Conservation (phyloP, 1,140 invertebrate genomes). For the Pseudomyrmex sp. region DNA sequence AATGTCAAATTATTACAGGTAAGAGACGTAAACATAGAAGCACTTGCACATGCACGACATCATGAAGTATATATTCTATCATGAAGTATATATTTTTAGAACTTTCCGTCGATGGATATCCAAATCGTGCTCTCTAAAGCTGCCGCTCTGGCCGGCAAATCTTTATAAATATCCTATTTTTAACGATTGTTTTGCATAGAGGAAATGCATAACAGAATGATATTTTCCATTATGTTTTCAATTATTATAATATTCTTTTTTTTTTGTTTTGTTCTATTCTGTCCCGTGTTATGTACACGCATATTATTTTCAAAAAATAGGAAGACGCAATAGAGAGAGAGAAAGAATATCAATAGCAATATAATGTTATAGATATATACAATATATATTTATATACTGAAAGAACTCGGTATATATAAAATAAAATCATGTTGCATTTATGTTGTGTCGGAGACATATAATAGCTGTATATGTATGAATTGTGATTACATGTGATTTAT, state of each 20-base stretch:
- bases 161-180: slow-evolving; percentile 63
- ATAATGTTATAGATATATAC: slow-evolving; percentile 24
- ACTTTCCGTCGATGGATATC: slow-evolving; percentile 92
- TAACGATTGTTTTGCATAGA: not conserved
- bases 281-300: slow-evolving; percentile 15
- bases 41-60: not conserved
- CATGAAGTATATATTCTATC: slow-evolving; percentile 13
- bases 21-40: slow-evolving; percentile 49
- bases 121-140: slow-evolving; percentile 89
- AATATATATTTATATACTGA: not conserved
- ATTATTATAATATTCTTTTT: slow-evolving; percentile 12
- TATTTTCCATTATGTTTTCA: not conserved
- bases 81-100: slow-evolving; percentile 81
- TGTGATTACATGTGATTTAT: not conserved
- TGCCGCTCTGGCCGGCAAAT: slow-evolving; percentile 83
- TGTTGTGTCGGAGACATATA: slow-evolving; percentile 31
- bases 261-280: not conserved
- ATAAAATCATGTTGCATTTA: slow-evolving; percentile 11
- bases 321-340: not conserved
- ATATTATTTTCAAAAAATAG: not conserved
- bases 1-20: slow-evolving; percentile 97
- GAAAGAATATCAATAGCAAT: slow-evolving; percentile 29
- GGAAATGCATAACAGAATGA: not conserved
- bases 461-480: slow-evolving; percentile 17
- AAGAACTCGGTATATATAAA: not conserved